These are phyloP conservation scores for Agrenia bidenticulata DNA, from an alignment of 2,888 invertebrate genomes.

Conservation along the genomic window DNA sequence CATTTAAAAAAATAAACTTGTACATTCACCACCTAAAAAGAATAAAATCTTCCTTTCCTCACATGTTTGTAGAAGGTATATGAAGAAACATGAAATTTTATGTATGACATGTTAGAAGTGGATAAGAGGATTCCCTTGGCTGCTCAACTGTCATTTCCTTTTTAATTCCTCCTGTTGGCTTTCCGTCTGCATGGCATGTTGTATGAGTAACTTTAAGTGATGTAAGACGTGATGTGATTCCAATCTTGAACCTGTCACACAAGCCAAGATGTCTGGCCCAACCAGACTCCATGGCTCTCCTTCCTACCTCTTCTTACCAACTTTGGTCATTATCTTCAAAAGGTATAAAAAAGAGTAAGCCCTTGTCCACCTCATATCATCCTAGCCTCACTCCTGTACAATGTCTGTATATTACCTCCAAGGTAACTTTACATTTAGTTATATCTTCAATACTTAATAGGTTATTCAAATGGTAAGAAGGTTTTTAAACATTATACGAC, in stretches of 20 bases:
- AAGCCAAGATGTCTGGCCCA: conserved; percentile 52
- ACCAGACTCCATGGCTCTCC: conserved; percentile 50
- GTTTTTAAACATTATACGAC: too few relatives aligned
- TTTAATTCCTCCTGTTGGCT: conserved; percentile 15
- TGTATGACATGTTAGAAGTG: not conserved
- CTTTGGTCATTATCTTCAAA: not conserved
- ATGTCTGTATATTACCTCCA: too few relatives aligned
- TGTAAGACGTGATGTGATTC: conserved; percentile 41
- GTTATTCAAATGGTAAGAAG: too few relatives aligned
- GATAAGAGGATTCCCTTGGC: conserved; percentile 15
- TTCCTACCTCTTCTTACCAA: conserved; percentile 18
- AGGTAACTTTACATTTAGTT: too few relatives aligned
- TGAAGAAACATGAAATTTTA: too few relatives aligned
- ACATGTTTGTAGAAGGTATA: too few relatives aligned
- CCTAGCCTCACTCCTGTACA: not conserved
- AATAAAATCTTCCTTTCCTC: too few relatives aligned
- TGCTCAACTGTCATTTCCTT: conserved; percentile 19
- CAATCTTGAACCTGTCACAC: conserved; percentile 51
- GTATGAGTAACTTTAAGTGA: conserved; percentile 26
- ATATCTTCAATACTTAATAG: too few relatives aligned
- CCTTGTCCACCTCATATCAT: not conserved
- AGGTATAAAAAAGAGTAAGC: not conserved
- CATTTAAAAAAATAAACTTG: too few relatives aligned
- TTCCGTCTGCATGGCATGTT: conserved; percentile 17
- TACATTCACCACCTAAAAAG: too few relatives aligned